Base-by-base conservation (phyloP, 2,888 invertebrate species). In the Nymphalis polychloros region DNA sequence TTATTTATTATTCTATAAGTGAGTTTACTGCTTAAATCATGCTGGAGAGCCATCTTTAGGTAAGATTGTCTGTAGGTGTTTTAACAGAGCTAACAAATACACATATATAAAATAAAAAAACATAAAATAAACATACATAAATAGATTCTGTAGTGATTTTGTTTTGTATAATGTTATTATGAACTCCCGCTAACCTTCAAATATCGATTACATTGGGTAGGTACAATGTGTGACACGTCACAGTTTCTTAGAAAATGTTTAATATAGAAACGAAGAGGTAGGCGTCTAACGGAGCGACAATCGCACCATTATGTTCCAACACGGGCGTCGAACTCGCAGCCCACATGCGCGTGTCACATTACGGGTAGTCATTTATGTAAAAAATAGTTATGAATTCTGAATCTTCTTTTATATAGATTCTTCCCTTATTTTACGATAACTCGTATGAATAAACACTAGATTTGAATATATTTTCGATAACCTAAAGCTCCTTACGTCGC, bases 311-410 rank as follows among this genome's bases (percentile, higher is more conserved):
- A 88, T 87, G 82, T 81, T 84, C 57, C 83, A 82, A 84, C 79
- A 69, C 68, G 89, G 88, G 78, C 89, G 76, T 84, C 88, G 89
- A 88, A 89, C 89, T 79, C 84, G 83, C 88, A 80, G 68, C 89
- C 90, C 90, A 89, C 89, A 83, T 85, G 84, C 73, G 76, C 72
- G 78, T 78, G 79, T 77, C 68, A 69, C 76, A 74, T 68, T 67
- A 72, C 68, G 63, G 64, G 71, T 69, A 59, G 57, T 49, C 48
- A 46, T 64, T 68, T 41, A 64, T 64, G 59, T 61, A 55, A 61
- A 64, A 13, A 50, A 52, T 35, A 60, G 60, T 64, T 64, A 64
- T 31, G 16, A 60, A 60, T 19, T 23, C 17, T 31, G 53, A 55
- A 31, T 1, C 5, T 23, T 27, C 7, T 55, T 50, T 50, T 50